Evolutionary conservation across 2,797 vertebrate species (phyloP).

Genomic region (Poecilia picta): DNA sequence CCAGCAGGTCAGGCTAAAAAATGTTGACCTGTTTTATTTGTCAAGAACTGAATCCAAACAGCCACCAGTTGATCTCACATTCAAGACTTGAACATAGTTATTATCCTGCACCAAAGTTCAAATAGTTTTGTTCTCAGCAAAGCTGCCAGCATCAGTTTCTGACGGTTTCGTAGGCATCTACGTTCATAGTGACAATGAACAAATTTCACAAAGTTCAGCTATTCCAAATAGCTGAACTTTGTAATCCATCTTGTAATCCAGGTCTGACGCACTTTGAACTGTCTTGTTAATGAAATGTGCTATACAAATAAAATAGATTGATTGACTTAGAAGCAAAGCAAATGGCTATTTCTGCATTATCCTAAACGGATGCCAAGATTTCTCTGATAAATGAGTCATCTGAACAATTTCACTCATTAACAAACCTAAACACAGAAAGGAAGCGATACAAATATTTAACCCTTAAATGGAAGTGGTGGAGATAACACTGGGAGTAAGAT

Average conservation of each 20-base stretch:
- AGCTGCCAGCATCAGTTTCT: slow-evolving; percentile 43
- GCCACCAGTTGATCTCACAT: slow-evolving; percentile 20
- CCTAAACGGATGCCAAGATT: slow-evolving; percentile 9
- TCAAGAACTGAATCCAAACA: not conserved
- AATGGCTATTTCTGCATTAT: slow-evolving; percentile 15
- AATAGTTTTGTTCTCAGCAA: slow-evolving; percentile 42
- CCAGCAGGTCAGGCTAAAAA: not conserved
- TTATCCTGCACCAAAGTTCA: slow-evolving; percentile 40
- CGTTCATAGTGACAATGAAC: slow-evolving; percentile 49
- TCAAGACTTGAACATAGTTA: slow-evolving; percentile 29
- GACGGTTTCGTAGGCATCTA: slow-evolving; percentile 42
- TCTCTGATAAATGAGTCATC: slow-evolving; percentile 30
- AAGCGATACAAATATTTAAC: slow-evolving; percentile 45
- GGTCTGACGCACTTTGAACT: not conserved
- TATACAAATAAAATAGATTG: too few relatives aligned
- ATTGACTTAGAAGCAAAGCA: slow-evolving; percentile 40
- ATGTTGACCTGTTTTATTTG: too few relatives aligned
- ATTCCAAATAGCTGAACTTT: too few relatives aligned
- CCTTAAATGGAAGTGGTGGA: slow-evolving; percentile 44
- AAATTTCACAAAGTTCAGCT: slow-evolving; percentile 31
- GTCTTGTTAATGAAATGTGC: not conserved
- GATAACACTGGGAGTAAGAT: slow-evolving; percentile 17
- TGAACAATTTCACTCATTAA: slow-evolving; percentile 38
- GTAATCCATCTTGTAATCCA: slow-evolving; percentile 30
- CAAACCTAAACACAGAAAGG: slow-evolving; percentile 44